Evolutionary conservation across 2,888 invertebrate species (phyloP).

Genomic region (Resseliella maxima): DNA sequence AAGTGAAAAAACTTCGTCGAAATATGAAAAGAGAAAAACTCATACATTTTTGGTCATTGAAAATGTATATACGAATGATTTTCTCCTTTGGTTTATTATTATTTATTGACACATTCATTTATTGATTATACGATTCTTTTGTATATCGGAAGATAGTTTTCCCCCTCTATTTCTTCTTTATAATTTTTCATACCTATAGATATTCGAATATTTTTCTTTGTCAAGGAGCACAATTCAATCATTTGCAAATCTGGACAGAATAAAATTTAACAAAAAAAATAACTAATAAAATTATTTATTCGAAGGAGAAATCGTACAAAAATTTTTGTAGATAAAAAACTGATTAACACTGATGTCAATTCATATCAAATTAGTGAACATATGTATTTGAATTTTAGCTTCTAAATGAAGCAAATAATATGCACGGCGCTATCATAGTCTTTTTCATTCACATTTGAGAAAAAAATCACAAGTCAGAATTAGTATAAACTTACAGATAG

Average conservation of each 20-base stretch:
- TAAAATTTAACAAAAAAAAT: too few species aligned
- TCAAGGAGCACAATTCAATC: too few species aligned
- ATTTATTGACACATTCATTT: constrained; percentile 32
- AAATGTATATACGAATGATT: background rate
- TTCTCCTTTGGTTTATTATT: background rate
- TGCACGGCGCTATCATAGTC: too few species aligned
- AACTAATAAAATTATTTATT: too few species aligned
- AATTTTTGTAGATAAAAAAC: too few species aligned
- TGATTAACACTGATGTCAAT: too few species aligned
- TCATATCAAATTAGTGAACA: too few species aligned
- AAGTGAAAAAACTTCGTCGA: background rate
- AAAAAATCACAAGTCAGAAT: background rate
- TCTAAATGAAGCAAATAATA: too few species aligned
- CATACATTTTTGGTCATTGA: background rate
- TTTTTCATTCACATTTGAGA: background rate
- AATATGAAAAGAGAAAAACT: background rate
- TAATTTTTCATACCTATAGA: background rate
- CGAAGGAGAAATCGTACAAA: too few species aligned
- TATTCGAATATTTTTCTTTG: too few species aligned
- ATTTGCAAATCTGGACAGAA: too few species aligned
- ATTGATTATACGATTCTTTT: constrained; percentile 9
- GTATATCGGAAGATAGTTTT: background rate
- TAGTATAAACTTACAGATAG: background rate
- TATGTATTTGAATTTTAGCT: too few species aligned
- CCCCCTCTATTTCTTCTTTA: background rate